Base-by-base conservation (phyloP, 1,140 invertebrate genomes). In the Panulirus ornatus region DNA sequence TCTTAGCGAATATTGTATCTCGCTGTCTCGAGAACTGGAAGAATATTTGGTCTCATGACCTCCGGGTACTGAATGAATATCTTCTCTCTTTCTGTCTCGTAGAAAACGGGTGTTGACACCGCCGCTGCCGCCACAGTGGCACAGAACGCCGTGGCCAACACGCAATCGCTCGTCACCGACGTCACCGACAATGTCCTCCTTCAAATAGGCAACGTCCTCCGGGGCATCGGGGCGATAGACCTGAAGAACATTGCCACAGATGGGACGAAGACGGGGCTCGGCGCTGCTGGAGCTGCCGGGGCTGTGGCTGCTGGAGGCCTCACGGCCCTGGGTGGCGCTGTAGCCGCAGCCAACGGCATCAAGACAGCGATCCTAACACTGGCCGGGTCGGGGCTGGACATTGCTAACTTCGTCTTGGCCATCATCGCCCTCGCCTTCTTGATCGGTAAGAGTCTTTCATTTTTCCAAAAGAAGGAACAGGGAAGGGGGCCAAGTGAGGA, bases 341-440 rank as follows among this genome's bases (percentile, higher is more conserved):
- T 66, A 0, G n/a, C n/a, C n/a, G n/a, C 22, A n/a, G n/a, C 30
- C n/a, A 30, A 27, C 22, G n/a, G 2, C 0, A 30, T 66, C 58
- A 66, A 66, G 58, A 66, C 22, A 8, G 3, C 58, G 8, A 6
- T 66, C 27, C 58, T 66, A 5, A 30, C 27, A 5, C n/a, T 27
- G 5, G 6, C 9, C n/a, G 16, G 5, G 5, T 30, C 27, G 27
- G n/a, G n/a, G 2, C 22, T 66, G 0, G 58, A 66, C 8, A 30
- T 66, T 27, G 22, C 30, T 22, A 66, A 30, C 58, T 76, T 76
- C 19, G n/a, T 76, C 1, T 19, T 76, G 73, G 73, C 36, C n/a
- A 76, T 76, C 16, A 76, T 81, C 22, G 42, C 14, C 9, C 47
- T 54, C 47, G 47, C 79, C 38, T 14, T 82, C 22, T 2, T 82